phyloP scores from a whole-genome alignment of 2,888 invertebrate species.

The Balanococcus diminutus region DNA sequence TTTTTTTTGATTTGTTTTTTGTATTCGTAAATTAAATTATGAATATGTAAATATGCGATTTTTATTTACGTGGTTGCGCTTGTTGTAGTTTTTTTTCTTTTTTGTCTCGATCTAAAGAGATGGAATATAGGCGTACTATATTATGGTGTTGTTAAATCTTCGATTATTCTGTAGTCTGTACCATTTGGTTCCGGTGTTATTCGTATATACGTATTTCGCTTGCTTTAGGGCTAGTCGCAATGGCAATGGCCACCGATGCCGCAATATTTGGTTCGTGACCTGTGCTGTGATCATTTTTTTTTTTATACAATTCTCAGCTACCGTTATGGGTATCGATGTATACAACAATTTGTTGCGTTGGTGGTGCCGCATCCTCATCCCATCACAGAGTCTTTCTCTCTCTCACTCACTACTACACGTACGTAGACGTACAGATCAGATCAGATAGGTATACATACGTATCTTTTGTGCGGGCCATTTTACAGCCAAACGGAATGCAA shows the following conservation, averaged over 20 bases:
- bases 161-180: neutral
- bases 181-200: neutral
- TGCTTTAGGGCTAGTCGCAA: neutral
- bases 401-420: no score
- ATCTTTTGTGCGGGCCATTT: neutral
- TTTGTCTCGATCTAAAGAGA: neutral
- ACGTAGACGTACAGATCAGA: no score
- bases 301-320: no score
- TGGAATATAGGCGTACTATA: neutral
- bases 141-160: neutral
- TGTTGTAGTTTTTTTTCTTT: neutral
- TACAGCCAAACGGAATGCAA: neutral
- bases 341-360: neutral
- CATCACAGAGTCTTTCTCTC: no score
- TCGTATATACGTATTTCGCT: neutral
- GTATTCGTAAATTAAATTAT: slow-evolving; percentile 50
- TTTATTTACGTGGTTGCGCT: slow-evolving; percentile 17
- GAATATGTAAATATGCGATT: slow-evolving; percentile 47
- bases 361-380: neutral
- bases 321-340: neutral
- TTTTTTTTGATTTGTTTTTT: slow-evolving; percentile 46
- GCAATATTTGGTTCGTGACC: neutral
- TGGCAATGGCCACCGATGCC: neutral
- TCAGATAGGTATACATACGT: neutral
- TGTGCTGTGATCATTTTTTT: neutral